These are phyloP conservation scores for Todiramphus saurophagus DNA, from an alignment of 2,113 vertebrate species.

Conservation along the genomic window DNA sequence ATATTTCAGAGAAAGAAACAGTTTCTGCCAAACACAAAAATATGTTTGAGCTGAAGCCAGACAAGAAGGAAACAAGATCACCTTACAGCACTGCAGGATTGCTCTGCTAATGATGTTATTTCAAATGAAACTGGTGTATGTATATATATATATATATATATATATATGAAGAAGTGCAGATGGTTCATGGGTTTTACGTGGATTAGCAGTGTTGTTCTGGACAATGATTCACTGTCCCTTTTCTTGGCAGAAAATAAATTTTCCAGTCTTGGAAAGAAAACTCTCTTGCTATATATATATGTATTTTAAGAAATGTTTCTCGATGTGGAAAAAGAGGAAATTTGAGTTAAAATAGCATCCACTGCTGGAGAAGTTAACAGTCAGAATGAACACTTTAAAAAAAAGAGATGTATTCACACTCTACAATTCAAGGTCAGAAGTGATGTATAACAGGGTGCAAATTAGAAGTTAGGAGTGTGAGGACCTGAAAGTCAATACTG, in stretches of 20 bases:
- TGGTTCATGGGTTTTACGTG: conserved; percentile 22
- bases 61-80: conserved; percentile 73
- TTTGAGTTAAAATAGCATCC: background rate
- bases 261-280: conserved; percentile 56
- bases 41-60: conserved; percentile 75
- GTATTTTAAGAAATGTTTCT: conserved; percentile 21
- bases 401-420: background rate
- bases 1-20: conserved; percentile 73
- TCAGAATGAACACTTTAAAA: background rate
- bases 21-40: conserved; percentile 69
- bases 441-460: background rate
- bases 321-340: conserved; percentile 38
- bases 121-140: conserved; percentile 52
- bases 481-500: background rate
- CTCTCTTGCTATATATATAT: background rate
- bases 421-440: background rate
- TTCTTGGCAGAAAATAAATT: conserved; percentile 52
- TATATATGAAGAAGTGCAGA: conserved; percentile 58
- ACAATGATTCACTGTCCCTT: conserved; percentile 67
- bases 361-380: conserved; percentile 10
- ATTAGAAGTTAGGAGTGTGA: background rate
- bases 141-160: background rate
- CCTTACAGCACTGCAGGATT: conserved; percentile 43
- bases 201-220: conserved; percentile 59
- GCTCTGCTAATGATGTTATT: conserved; percentile 61